Base-by-base conservation (phyloP, 2,888 invertebrate genomes). In the Sylvicola fuscatus region DNA sequence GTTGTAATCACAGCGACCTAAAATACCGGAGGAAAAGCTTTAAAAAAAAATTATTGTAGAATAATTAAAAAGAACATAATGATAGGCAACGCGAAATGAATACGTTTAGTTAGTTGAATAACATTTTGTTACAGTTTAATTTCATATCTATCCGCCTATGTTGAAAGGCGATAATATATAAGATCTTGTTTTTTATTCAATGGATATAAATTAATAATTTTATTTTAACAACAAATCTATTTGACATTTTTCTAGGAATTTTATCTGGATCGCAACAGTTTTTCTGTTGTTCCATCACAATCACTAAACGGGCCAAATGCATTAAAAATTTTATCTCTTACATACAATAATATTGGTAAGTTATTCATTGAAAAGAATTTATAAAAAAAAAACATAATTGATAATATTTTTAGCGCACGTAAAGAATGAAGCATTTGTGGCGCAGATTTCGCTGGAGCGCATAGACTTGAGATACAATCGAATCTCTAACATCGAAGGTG, bases 271-370 rank as follows among this genome's bases (percentile, higher is more conserved):
- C 67, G 75, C 38, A 90, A 90, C 54, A 77, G 78, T 50, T 65
- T 90, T 44, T 69, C 68, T 30, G 58, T 63, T 10, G 70, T 86
- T 17, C 89, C 89, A 11, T 74, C 77, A 17, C 66, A 71, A 27
- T 82, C 86, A 2, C 58, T 89, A 14, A 83, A 84, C 50, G 84
- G 84, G 27, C 86, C 87, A 7, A 70, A 65, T 47, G 66, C 72
- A 16, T 61, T 89, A 38, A 69, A 69, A 51, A 62, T 76, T 40
- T 61, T 90, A 26, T 78, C 83, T 1, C 58, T 89, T 38, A 68
- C 72, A 45, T 68, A 73, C 47, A 90, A 90, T 54, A 67, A 75
- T 53, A 86, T 89, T 51, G 74, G 86, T 84, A 68, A 64, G 62
- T 52, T 33, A 14, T 39, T n/a, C 33, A 21, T 21, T 21, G 8